Base-by-base conservation (phyloP, 2,797 vertebrate species). In the Poecilia velifera region DNA sequence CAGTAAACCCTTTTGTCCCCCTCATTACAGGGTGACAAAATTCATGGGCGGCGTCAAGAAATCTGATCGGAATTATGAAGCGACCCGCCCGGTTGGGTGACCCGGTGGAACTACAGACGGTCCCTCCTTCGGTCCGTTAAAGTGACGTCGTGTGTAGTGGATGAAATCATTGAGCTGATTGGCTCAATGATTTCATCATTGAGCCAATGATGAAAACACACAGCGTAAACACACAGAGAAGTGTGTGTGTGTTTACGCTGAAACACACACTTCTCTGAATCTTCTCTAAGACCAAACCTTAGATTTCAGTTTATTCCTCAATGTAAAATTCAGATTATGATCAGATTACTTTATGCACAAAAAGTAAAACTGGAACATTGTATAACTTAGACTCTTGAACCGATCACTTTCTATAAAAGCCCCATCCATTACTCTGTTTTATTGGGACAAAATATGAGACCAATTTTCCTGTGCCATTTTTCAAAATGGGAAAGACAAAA, bases 11-110 rank as follows among this genome's bases (percentile, higher is more conserved):
- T 34, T 34, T 34, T 34, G 0, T 34, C 34, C 0, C 34, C 34
- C 2, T 34, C 36, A 36, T 0, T 0, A 0, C 0, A 0, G 2
- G 0, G 1, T 0, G 10, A 22, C 62, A 6, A 4, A 5, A 1
- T 49, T 7, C 4, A 6, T 1, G 85, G 6, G 88, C 1, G 90
- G 88, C 59, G 80, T 62, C 6, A 0, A 66, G 2, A 0, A 0
- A 13, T 20, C 13, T 14, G 3, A 1, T 1, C 0, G 7, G 3
- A 14, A 1, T 0, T 1, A 8, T 0, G 0, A 0, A 9, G 0
- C 4, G 18, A 76, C 12, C 86, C 85, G 76, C 84, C 81, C 72
- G 6, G 28, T 0, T 25, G 1, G 20, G 55, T 28, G n/a, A 25
- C 83, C 82, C 64, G 4, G 22, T 3, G 1, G 2, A 0, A 0